phyloP scores from a whole-genome alignment of 2,797 vertebrate genomes.

The Phyllotis vaccarum region DNA sequence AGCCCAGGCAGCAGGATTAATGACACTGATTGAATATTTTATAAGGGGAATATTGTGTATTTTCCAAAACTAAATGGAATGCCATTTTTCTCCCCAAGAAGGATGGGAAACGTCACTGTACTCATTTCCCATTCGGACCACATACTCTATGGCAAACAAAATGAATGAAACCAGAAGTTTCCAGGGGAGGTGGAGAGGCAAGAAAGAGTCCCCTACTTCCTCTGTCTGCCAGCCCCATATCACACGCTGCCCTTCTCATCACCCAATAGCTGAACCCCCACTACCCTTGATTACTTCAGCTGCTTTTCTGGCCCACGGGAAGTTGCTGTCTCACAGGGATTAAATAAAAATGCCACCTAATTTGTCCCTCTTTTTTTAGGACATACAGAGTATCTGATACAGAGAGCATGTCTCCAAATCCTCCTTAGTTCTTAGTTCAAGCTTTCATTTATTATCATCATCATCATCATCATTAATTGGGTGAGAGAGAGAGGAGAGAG shows the following conservation, averaged over 20 bases:
- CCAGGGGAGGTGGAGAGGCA: constrained; percentile 63
- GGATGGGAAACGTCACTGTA: constrained; percentile 85
- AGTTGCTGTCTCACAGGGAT: background rate
- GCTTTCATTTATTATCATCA: background rate
- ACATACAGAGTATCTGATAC: background rate
- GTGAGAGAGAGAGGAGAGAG: too few relatives aligned
- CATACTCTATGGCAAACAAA: constrained; percentile 74
- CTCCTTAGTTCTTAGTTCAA: background rate
- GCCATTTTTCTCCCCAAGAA: constrained; percentile 88
- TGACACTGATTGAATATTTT: constrained; percentile 91
- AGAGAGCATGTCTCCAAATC: background rate
- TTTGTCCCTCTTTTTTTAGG: background rate
- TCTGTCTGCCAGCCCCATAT: constrained; percentile 66
- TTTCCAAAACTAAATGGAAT: constrained; percentile 91
- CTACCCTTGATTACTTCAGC: background rate
- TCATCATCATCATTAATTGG: background rate
- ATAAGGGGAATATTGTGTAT: constrained; percentile 91
- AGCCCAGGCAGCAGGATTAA: constrained; percentile 87
- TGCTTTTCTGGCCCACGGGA: background rate
- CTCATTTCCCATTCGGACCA: constrained; percentile 86
- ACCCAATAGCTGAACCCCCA: background rate
- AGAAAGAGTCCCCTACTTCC: constrained; percentile 69
- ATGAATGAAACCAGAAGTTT: constrained; percentile 70
- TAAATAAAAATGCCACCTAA: background rate
- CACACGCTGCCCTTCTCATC: background rate